Percentiles rank a stretch among this genome's conserved stretches.
Evolutionary conservation across 2,797 vertebrate genomes (phyloP).

Genomic region (Rhynchonycteris naso): DNA sequence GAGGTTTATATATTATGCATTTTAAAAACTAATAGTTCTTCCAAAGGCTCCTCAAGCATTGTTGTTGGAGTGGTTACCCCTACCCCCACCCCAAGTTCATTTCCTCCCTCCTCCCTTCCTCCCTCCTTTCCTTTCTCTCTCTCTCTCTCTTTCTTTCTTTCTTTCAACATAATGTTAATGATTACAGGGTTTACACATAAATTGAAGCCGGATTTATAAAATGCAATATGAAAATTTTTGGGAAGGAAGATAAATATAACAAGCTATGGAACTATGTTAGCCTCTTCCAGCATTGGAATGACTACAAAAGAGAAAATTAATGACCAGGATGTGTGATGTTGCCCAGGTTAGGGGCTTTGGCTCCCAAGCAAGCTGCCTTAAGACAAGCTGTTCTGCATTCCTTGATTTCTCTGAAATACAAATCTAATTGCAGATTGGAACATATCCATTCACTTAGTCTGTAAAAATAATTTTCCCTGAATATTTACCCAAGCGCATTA

Average conservation of each 20-base stretch:
- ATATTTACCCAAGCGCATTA: constrained; percentile 87
- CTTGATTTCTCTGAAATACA: constrained; percentile 85
- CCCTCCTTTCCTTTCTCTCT: not conserved
- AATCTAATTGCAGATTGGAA: constrained; percentile 88
- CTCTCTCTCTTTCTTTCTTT: not conserved
- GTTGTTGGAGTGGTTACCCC: not conserved
- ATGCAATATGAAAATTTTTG: constrained; percentile 66
- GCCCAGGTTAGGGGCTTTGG: constrained; percentile 68
- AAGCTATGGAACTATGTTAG: constrained; percentile 62
- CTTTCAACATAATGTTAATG: constrained; percentile 64
- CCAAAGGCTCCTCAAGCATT: constrained; percentile 48
- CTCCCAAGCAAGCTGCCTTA: constrained; percentile 73
- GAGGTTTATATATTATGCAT: constrained; percentile 68
- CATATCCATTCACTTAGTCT: constrained; percentile 85
- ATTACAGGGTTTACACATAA: constrained; percentile 61
- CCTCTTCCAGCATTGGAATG: constrained; percentile 63
- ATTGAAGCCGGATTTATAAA: constrained; percentile 79
- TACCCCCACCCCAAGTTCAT: not conserved
- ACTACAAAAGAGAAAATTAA: constrained; percentile 70
- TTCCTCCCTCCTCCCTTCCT: not conserved
- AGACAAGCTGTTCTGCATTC: constrained; percentile 79
- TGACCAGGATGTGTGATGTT: constrained; percentile 63
- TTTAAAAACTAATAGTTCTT: constrained; percentile 61
- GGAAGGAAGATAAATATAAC: constrained; percentile 78
- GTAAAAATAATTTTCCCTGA: constrained; percentile 88